Base-by-base conservation (phyloP, 2,113 vertebrate species). In the Nothobranchius kuhntae region DNA sequence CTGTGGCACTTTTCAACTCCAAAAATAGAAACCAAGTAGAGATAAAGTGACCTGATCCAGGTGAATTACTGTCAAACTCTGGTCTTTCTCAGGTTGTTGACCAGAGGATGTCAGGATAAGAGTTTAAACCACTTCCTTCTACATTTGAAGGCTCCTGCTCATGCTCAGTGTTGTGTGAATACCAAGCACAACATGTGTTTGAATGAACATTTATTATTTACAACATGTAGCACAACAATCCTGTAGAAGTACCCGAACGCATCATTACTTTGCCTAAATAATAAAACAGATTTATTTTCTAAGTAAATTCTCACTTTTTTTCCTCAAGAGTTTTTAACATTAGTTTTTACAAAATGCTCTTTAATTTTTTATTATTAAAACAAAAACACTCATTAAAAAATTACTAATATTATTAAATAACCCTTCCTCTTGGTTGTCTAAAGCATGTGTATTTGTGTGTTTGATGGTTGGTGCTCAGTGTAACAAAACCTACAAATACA, bases 401-500 rank as follows among this genome's bases (percentile, higher is more conserved):
- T 68, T 61, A 7, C 10, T 42, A 24, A 53, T 40, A 46, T 17
- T 46, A 63, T 48, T 1, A 12, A 47, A 81, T 11, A 15, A 48
- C 6, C 13, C 45, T 21, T 61, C 17, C 10, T 38, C 40, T 26
- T 26, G 15, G 53, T 54, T 3, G 54, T 71, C 63, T 15, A 65
- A 0, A 40, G 26, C 26, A 30, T 30, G 26, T 52, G 8, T 53
- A 71, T 68, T 57, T 5, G 13, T 36, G 50, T 61, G 53, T 38
- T 51, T 35, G n/a, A 53, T 63, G 26, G 24, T 51, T 1, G 13
- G 21, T 61, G 50, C 73, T 71, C 46, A 59, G 66, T 17, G 66
- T 11, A 65, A 73, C 61, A 75, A 62, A 8, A 6, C 38, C 47
- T 54, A 86, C 87, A 81, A 84, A 86, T 81, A 81, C 58, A 83